phyloP scores from a whole-genome alignment of 2,888 invertebrate species.

The Isoperla grammatica region DNA sequence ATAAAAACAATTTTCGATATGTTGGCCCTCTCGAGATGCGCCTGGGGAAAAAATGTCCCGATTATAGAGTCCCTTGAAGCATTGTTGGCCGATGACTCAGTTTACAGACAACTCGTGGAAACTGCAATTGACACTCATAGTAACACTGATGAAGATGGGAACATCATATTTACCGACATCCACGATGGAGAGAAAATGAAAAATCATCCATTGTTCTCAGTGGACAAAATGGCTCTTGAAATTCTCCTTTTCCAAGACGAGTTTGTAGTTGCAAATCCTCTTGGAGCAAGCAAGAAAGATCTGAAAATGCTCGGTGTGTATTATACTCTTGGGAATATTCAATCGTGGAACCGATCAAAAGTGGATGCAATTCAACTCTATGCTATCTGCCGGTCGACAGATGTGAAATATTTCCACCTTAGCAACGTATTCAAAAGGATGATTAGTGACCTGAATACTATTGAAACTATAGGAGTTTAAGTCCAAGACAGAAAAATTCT shows the following conservation, averaged over 20 bases:
- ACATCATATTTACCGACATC: neutral
- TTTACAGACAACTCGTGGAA: neutral
- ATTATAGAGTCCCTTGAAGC: neutral
- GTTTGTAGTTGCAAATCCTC: too few species aligned
- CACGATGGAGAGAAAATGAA: neutral
- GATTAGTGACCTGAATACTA: too few species aligned
- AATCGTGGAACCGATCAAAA: neutral
- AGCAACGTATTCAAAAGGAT: too few species aligned
- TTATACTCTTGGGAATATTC: neutral
- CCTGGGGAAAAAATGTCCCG: neutral
- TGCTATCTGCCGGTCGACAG: neutral
- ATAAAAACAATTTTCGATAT: neutral
- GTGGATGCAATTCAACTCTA: constrained; percentile 5
- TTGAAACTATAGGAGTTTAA: neutral
- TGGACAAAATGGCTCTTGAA: neutral
- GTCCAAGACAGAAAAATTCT: neutral
- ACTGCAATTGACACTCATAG: too few species aligned
- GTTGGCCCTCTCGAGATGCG: neutral
- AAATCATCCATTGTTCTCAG: neutral
- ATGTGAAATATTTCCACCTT: neutral
- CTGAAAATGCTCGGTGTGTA: neutral
- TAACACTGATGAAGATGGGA: too few species aligned
- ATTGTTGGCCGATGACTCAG: neutral
- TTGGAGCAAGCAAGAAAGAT: too few species aligned
- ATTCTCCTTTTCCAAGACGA: neutral